Conservation (phyloP, 2,888 invertebrate species). For the Eulithis prunata region DNA sequence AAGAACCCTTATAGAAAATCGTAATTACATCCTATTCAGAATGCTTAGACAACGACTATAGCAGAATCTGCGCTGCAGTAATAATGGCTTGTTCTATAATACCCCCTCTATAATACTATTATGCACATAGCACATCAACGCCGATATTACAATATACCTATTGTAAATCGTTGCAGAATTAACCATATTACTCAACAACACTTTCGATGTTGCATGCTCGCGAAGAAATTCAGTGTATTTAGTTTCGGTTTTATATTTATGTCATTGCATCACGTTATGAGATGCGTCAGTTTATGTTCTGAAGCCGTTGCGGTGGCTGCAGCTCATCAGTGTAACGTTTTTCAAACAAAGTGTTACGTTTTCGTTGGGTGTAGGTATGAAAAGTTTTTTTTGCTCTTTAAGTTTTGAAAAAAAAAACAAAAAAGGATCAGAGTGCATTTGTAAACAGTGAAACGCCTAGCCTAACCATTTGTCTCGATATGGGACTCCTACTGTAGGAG, state of each 20-base stretch:
- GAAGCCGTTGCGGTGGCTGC: constrained; percentile 45
- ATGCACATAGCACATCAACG: constrained; percentile 7
- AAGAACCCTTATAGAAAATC: no score
- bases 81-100: constrained; percentile 1
- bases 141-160: constrained; percentile 4
- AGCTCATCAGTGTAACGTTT: no score
- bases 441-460: no score
- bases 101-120: constrained; percentile 13
- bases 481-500: no score
- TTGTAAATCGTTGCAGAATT: constrained; percentile 41
- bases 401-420: no score
- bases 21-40: background rate
- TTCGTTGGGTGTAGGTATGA: no score
- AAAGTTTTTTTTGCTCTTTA: no score
- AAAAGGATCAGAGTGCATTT: no score
- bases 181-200: constrained; percentile 66
- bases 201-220: constrained; percentile 66
- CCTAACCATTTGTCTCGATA: no score
- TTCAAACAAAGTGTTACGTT: no score
- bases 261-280: constrained; percentile 72
- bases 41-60: background rate
- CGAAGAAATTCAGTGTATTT: constrained; percentile 67
- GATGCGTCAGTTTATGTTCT: constrained; percentile 61
- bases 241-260: constrained; percentile 68
- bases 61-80: background rate